These are phyloP conservation scores for Typhlomys cinereus DNA, from an alignment of 2,113 vertebrate genomes.

Conservation along the genomic window DNA sequence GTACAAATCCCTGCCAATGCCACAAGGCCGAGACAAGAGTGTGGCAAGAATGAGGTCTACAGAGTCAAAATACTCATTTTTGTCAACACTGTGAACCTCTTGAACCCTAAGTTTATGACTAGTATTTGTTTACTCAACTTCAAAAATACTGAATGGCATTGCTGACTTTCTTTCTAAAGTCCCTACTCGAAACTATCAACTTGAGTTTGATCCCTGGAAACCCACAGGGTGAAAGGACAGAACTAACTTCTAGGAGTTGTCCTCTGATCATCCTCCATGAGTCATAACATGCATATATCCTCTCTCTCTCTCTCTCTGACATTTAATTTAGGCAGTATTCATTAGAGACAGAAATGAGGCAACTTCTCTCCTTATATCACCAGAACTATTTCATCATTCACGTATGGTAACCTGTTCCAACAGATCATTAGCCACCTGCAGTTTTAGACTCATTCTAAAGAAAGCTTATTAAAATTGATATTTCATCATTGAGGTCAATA, in stretches of 20 bases:
- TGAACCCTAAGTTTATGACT: not conserved
- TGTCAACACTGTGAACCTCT: not conserved
- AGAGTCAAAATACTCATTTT: not conserved
- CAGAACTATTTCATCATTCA: slow-evolving; percentile 54
- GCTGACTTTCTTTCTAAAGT: not conserved
- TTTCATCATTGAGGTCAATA: slow-evolving; percentile 25
- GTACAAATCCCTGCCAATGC: not conserved
- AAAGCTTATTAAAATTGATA: slow-evolving; percentile 57
- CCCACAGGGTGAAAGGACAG: too few relatives aligned
- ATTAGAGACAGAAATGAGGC: not conserved
- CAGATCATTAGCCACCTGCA: slow-evolving; percentile 42
- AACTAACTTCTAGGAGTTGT: too few relatives aligned
- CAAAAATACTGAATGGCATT: not conserved
- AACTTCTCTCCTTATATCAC: slow-evolving; percentile 21
- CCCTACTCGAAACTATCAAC: too few relatives aligned
- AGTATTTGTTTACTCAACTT: slow-evolving; percentile 42
- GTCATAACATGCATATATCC: too few relatives aligned
- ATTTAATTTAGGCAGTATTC: not conserved
- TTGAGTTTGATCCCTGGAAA: not conserved
- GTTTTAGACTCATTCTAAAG: not conserved
- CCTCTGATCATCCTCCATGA: not conserved
- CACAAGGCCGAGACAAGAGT: not conserved
- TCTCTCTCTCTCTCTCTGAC: too few relatives aligned
- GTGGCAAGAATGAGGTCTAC: not conserved
- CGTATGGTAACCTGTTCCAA: slow-evolving; percentile 19